phyloP scores from a whole-genome alignment of 2,797 vertebrate species.

The Lophotriccus pileatus region DNA sequence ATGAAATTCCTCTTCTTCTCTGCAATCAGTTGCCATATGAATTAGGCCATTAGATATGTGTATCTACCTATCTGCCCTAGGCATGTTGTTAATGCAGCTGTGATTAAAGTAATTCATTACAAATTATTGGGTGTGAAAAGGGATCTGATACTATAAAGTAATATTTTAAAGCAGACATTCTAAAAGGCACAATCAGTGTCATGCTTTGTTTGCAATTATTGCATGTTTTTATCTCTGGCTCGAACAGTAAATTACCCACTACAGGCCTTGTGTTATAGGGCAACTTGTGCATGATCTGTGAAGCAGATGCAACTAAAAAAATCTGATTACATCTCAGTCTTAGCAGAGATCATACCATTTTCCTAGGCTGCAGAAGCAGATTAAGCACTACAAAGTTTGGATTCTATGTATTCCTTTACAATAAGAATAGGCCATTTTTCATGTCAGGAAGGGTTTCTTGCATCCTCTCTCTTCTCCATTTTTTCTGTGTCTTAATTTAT shows the following conservation, averaged over 20 bases:
- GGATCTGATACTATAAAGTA: not conserved
- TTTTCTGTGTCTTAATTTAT: not conserved
- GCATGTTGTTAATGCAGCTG: conserved; percentile 6
- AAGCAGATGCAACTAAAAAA: not conserved
- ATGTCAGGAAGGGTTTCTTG: not conserved
- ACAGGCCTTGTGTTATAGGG: not conserved
- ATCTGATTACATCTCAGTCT: not conserved
- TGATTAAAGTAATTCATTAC: conserved; percentile 59
- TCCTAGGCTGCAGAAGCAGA: not conserved
- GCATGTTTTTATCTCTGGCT: not conserved
- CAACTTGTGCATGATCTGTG: not conserved
- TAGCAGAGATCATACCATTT: not conserved
- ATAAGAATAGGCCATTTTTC: not conserved
- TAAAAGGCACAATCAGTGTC: not conserved
- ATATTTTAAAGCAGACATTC: conserved; percentile 13
- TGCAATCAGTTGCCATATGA: conserved; percentile 10
- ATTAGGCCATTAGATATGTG: conserved; percentile 3
- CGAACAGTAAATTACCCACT: not conserved
- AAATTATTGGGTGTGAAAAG: conserved; percentile 44
- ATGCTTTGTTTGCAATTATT: conserved; percentile 21
- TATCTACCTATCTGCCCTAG: conserved; percentile 13
- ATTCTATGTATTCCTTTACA: not conserved
- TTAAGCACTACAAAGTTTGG: not conserved
- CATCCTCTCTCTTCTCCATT: not conserved
- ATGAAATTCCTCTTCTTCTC: conserved; percentile 29